These are phyloP conservation scores for Pachyseris speciosa DNA, from an alignment of 64 coral and sea anemone genomes.

Conservation along the genomic window DNA sequence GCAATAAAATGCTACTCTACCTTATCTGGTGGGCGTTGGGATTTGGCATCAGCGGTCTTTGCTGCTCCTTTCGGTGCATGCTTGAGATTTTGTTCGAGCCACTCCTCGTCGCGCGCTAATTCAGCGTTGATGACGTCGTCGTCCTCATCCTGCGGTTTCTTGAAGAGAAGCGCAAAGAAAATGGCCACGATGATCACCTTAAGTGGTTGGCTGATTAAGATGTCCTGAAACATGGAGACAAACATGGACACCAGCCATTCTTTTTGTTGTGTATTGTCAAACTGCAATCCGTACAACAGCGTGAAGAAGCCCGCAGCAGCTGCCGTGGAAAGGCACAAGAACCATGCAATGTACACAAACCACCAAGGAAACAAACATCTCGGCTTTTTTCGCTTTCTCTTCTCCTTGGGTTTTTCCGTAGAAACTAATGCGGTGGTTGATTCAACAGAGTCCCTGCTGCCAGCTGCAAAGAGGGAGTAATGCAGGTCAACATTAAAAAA, in stretches of 20 bases:
- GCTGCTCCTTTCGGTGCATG: constrained; percentile 14
- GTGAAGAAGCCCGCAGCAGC: constrained; percentile 72
- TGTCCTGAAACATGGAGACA: constrained; percentile 87
- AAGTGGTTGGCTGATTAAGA: constrained; percentile 90
- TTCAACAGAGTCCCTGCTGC: background rate
- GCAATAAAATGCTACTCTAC: background rate
- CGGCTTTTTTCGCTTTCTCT: constrained; percentile 4
- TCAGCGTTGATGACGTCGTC: constrained; percentile 80
- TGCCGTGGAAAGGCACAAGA: constrained; percentile 64
- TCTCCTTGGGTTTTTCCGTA: constrained; percentile 25
- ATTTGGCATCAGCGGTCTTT: background rate
- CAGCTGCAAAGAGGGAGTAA: no score
- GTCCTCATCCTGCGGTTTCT: constrained; percentile 86
- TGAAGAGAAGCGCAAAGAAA: constrained; percentile 85
- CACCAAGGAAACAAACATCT: constrained; percentile 88
- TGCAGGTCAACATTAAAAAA: background rate
- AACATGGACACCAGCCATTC: constrained; percentile 86
- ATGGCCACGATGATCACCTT: constrained; percentile 83
- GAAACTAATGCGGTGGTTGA: constrained; percentile 2
- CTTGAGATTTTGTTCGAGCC: constrained; percentile 81
- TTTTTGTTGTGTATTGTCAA: constrained; percentile 64
- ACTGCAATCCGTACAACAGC: constrained; percentile 72
- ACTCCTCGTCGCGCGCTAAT: constrained; percentile 85
- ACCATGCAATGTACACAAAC: constrained; percentile 93
- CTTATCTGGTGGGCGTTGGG: constrained; percentile 77